A percentile compares a stretch with the other conserved stretches of the same genome.
phyloP scores from a whole-genome alignment of 1,140 invertebrate species.

The Luehdorfia chinensis region DNA sequence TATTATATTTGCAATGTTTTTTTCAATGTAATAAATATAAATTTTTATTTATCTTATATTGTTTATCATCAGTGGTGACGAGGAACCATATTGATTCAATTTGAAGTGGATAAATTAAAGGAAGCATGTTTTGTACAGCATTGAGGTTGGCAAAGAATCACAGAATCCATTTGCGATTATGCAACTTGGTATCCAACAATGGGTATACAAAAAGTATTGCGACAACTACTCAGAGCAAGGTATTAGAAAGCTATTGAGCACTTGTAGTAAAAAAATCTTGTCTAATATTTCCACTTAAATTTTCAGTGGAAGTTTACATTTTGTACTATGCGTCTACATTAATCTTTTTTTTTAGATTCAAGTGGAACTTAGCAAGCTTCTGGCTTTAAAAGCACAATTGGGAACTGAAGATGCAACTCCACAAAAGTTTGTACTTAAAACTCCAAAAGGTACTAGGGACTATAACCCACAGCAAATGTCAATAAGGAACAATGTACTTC shows the following conservation, averaged over 20 bases:
- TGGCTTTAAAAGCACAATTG: conserved; percentile 87
- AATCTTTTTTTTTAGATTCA: conserved; percentile 47
- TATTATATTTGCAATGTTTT: conserved; percentile 4
- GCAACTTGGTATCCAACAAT: conserved; percentile 38
- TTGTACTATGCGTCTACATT: no score
- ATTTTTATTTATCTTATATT: conserved; percentile 40
- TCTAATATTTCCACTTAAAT: background rate
- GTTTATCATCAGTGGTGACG: conserved; percentile 52
- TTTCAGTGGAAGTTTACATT: background rate
- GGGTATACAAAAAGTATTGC: conserved; percentile 55
- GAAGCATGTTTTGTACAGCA: conserved; percentile 52
- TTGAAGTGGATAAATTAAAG: conserved; percentile 32
- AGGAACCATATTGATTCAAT: conserved; percentile 50
- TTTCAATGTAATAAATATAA: conserved; percentile 12
- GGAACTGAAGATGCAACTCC: conserved; percentile 74
- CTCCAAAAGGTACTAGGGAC: conserved; percentile 97
- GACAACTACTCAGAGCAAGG: conserved; percentile 62
- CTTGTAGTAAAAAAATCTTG: background rate
- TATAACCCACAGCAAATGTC: conserved; percentile 97
- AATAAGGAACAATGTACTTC: conserved; percentile 91
- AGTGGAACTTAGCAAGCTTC: conserved; percentile 88
- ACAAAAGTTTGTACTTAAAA: conserved; percentile 93
- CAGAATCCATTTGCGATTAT: conserved; percentile 35
- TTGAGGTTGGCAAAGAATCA: conserved; percentile 45
- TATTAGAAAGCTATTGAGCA: conserved; percentile 36